phyloP scores from a whole-genome alignment of 2,888 invertebrate genomes.

The Cepaea hortensis region DNA sequence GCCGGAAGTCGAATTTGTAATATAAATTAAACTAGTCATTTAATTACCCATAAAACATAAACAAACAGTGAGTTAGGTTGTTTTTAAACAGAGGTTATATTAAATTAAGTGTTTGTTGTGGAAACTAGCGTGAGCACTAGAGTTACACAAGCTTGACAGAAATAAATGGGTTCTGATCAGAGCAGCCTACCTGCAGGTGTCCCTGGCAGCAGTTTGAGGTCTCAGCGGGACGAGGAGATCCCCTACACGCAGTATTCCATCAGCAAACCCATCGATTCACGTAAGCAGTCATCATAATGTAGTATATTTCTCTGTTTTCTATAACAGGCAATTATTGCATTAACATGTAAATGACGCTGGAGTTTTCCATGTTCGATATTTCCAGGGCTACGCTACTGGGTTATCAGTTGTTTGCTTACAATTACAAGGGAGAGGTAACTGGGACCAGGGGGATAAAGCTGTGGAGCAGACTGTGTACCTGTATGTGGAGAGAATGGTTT shows the following conservation, averaged over 20 bases:
- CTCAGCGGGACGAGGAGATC: slow-evolving; percentile 75
- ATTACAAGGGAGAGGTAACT: too few species aligned
- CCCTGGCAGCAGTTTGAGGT: slow-evolving; percentile 67
- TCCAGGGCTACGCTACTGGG: too few species aligned
- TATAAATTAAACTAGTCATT: too few species aligned
- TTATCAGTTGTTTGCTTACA: too few species aligned
- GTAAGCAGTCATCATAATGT: slow-evolving; percentile 23
- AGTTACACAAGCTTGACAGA: background rate
- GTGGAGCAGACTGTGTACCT: too few species aligned
- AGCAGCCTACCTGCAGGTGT: slow-evolving; percentile 69
- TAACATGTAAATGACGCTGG: background rate
- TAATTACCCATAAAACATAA: too few species aligned
- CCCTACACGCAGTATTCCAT: slow-evolving; percentile 74
- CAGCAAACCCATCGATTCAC: slow-evolving; percentile 73
- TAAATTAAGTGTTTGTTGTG: too few species aligned
- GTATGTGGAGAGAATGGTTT: too few species aligned
- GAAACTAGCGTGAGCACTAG: background rate
- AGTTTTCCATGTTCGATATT: background rate
- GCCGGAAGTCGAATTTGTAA: too few species aligned
- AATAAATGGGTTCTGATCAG: slow-evolving; percentile 72
- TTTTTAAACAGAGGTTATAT: too few species aligned
- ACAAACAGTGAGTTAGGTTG: too few species aligned
- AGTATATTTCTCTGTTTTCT: background rate
- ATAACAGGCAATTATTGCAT: background rate
- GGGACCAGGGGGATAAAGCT: too few species aligned